Percentiles rank a stretch among this genome's conserved stretches.
Evolutionary conservation across 2,888 invertebrate genomes (phyloP).

Genomic region (Hemithea aestivaria): DNA sequence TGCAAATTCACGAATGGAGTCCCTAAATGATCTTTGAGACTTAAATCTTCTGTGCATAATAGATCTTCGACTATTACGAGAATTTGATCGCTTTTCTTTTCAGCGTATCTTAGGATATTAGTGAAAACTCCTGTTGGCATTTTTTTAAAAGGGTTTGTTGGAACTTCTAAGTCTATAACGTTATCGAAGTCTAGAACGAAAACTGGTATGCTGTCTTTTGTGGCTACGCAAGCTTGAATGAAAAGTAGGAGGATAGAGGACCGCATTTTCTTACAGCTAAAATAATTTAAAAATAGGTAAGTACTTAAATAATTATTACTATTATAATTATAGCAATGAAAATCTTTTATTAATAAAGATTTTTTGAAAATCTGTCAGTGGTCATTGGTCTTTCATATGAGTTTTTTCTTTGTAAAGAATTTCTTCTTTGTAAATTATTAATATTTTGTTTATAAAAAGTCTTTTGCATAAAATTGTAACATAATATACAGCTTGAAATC

Average conservation of each 20-base stretch:
- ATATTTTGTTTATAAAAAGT: no score
- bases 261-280: conserved; percentile 10
- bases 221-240: conserved; percentile 18
- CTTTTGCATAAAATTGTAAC: no score
- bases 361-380: no score
- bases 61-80: conserved; percentile 53
- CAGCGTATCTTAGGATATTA: conserved; percentile 36
- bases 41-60: conserved; percentile 52
- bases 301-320: no score
- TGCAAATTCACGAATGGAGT: conserved; percentile 43
- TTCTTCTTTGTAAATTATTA: no score
- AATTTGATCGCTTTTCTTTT: conserved; percentile 34
- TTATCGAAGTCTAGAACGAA: conserved; percentile 46
- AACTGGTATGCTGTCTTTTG: conserved; percentile 41
- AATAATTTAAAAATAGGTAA: no score
- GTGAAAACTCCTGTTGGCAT: conserved; percentile 34
- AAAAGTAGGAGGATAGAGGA: conserved; percentile 7
- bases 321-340: no score
- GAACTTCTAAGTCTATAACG: conserved; percentile 25
- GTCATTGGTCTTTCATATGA: no score
- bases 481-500: no score
- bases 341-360: no score
- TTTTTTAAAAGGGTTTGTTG: conserved; percentile 46
- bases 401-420: no score
- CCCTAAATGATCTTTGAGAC: conserved; percentile 41